Percentiles rank a stretch among this genome's conserved stretches.
These are phyloP conservation scores for Gopherus flavomarginatus DNA, from an alignment of 2,113 vertebrate genomes.

Conservation along the genomic window DNA sequence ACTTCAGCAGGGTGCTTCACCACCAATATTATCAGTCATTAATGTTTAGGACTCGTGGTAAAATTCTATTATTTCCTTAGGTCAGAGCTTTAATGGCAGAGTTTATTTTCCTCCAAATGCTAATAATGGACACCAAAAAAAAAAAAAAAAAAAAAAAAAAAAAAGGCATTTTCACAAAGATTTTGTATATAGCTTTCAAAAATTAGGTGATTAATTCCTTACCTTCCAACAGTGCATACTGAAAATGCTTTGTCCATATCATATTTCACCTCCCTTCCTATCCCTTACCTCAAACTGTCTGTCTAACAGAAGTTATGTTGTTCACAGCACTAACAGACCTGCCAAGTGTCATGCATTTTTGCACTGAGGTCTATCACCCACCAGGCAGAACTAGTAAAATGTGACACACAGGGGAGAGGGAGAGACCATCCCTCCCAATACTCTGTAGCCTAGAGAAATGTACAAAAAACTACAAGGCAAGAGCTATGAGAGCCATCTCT, in stretches of 20 bases:
- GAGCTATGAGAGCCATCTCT: not conserved
- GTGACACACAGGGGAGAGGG: not conserved
- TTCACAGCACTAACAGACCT: not conserved
- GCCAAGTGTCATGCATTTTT: not conserved
- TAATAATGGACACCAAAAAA: not conserved
- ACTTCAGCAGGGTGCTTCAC: not conserved
- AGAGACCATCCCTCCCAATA: not conserved
- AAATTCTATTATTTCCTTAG: not conserved
- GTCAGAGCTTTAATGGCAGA: not conserved
- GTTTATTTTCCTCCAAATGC: not conserved
- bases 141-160: too few species aligned
- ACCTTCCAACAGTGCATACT: not conserved
- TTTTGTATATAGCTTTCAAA: not conserved
- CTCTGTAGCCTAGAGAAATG: not conserved
- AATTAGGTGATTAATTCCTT: not conserved
- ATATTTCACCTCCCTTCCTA: not conserved
- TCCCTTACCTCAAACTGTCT: not conserved
- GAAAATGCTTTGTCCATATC: not conserved
- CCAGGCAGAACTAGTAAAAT: accelerated
- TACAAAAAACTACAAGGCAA: not conserved
- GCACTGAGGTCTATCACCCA: accelerated
- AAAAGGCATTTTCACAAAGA: not conserved
- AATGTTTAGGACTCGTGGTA: not conserved
- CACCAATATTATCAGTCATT: not conserved
- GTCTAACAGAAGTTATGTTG: not conserved